These are phyloP conservation scores for Bucorvus abyssinicus DNA, from an alignment of 2,797 vertebrate genomes.

Conservation along the genomic window DNA sequence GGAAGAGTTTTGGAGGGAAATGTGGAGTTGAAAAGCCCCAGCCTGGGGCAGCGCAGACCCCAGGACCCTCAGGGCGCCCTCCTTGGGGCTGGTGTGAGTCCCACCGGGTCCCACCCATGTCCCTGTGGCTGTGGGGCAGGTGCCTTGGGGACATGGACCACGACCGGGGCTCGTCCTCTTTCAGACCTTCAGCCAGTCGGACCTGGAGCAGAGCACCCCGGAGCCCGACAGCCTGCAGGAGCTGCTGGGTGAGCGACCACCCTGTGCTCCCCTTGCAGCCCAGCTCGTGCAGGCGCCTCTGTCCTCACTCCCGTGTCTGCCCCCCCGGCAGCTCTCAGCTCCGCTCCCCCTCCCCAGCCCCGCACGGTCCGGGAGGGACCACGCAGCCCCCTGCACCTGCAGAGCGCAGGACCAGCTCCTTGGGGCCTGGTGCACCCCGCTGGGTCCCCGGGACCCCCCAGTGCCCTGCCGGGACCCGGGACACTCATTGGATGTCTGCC, in stretches of 20 bases:
- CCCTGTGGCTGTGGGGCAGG: fast-evolving
- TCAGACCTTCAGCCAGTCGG: constrained; percentile 81
- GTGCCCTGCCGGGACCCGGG: neutral
- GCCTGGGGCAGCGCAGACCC: fast-evolving
- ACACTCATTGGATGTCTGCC: fast-evolving
- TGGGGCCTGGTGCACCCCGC: fast-evolving
- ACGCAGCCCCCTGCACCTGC: fast-evolving
- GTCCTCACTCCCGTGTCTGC: fast-evolving
- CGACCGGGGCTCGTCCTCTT: fast-evolving
- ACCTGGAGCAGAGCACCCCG: constrained; percentile 73
- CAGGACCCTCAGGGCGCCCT: neutral
- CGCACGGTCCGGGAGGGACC: fast-evolving
- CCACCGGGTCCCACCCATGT: fast-evolving
- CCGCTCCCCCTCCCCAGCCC: neutral
- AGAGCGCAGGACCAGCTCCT: neutral
- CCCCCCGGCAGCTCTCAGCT: neutral
- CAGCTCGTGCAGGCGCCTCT: fast-evolving
- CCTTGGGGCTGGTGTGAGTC: neutral
- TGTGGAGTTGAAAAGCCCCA: neutral
- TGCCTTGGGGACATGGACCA: neutral
- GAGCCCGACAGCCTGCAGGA: constrained; percentile 8
- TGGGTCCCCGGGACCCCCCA: neutral
- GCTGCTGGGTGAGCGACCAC: neutral
- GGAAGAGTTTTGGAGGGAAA: neutral
- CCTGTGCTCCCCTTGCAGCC: neutral